phyloP scores from a whole-genome alignment of 2,113 vertebrate genomes.

The Aix galericulata region DNA sequence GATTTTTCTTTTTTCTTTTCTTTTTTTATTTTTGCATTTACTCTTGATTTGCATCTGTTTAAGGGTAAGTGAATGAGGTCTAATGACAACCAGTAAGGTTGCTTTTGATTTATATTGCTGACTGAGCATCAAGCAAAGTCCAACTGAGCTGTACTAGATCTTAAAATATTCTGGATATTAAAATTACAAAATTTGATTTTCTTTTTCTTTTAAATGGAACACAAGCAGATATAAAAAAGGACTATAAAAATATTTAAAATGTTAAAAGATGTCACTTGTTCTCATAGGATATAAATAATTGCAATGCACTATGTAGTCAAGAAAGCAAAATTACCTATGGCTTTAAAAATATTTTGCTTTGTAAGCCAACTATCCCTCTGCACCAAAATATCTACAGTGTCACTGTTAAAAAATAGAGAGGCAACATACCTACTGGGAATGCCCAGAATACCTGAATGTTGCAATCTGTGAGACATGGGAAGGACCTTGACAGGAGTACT shows the following conservation, averaged over 20 bases:
- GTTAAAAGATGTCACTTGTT: background rate
- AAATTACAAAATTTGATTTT: background rate
- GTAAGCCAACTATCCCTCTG: fast-evolving
- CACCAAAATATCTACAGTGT: background rate
- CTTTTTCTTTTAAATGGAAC: background rate
- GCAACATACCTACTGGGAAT: background rate
- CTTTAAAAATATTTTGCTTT: background rate
- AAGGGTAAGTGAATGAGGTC: background rate
- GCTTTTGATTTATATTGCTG: background rate
- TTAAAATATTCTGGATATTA: background rate
- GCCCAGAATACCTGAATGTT: background rate
- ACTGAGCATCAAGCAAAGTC: background rate
- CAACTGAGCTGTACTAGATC: background rate
- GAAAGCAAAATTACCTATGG: background rate
- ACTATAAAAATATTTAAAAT: background rate
- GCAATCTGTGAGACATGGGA: background rate
- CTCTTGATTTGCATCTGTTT: background rate
- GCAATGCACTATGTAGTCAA: background rate
- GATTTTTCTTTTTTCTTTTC: background rate
- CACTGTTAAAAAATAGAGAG: background rate
- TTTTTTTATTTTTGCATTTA: background rate
- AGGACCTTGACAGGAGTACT: background rate
- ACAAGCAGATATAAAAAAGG: background rate
- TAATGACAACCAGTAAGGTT: background rate
- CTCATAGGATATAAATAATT: background rate